Percentiles rank a stretch among this genome's conserved stretches.
Evolutionary conservation across 2,888 invertebrate genomes (phyloP).

Genomic region (Phytoseiulus persimilis): DNA sequence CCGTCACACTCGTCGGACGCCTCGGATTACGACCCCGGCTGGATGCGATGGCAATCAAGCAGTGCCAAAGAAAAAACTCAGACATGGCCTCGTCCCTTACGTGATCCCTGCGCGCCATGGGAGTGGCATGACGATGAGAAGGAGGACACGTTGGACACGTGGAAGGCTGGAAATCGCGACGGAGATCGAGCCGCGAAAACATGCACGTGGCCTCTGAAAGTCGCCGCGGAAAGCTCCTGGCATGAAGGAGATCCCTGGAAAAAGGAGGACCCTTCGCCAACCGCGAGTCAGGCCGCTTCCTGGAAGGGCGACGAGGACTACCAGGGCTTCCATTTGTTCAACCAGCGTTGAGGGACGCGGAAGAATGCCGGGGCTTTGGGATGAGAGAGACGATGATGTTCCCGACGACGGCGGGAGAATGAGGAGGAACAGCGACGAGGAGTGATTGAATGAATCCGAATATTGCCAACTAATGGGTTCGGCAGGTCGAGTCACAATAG

Average conservation of each 20-base stretch:
- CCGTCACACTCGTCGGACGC: constrained; percentile 17
- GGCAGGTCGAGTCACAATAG: not conserved
- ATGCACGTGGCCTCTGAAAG: constrained; percentile 34
- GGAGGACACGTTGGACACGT: not conserved
- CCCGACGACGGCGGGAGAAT: too few relatives aligned
- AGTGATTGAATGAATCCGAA: not conserved
- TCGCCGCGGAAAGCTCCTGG: not conserved
- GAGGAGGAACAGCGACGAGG: not conserved
- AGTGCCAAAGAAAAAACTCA: constrained; percentile 30
- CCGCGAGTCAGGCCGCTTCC: not conserved
- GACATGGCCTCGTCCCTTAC: constrained; percentile 33
- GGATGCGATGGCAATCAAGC: constrained; percentile 21
- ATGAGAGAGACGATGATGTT: too few relatives aligned
- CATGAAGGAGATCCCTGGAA: not conserved
- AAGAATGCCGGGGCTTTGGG: too few relatives aligned
- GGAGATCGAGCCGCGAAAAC: constrained; percentile 35
- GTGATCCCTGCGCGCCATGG: constrained; percentile 25
- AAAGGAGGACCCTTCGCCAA: not conserved
- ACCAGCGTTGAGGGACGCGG: not conserved
- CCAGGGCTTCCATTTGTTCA: not conserved
- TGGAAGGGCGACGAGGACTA: not conserved
- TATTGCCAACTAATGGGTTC: not conserved
- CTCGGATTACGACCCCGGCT: constrained; percentile 9
- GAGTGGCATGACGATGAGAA: constrained; percentile 13
- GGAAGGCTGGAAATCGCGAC: constrained; percentile 1